A percentile compares a stretch with the other conserved stretches of the same genome.
These are phyloP conservation scores for Eumeta japonica DNA, from an alignment of 1,140 invertebrate species.

Conservation along the genomic window DNA sequence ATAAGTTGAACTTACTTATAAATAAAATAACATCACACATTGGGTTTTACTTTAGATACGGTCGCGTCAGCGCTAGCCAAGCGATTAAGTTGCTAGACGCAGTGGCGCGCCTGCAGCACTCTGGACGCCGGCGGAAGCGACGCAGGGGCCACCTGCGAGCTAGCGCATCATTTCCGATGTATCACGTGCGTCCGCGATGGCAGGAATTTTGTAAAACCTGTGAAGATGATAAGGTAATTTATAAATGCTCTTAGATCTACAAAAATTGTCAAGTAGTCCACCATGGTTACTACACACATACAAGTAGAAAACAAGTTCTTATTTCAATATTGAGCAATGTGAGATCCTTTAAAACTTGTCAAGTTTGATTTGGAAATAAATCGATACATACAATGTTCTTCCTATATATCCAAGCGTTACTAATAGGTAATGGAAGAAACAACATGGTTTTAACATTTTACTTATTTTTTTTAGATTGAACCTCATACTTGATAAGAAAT, in stretches of 20 bases:
- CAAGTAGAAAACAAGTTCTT: too few species aligned
- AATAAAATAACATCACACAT: neutral
- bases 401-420: too few species aligned
- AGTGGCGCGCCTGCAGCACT: conserved; percentile 84
- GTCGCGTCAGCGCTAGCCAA: conserved; percentile 96
- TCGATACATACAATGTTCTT: too few species aligned
- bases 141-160: conserved; percentile 97
- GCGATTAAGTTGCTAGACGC: conserved; percentile 84
- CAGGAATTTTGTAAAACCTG: conserved; percentile 72
- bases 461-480: too few species aligned
- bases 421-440: too few species aligned
- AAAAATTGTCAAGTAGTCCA: too few species aligned
- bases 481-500: too few species aligned
- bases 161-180: conserved; percentile 91
- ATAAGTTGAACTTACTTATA: neutral
- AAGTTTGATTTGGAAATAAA: too few species aligned
- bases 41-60: conserved; percentile 72
- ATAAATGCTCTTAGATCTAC: neutral
- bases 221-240: conserved; percentile 25
- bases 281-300: too few species aligned
- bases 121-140: conserved; percentile 74
- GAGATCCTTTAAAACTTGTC: too few species aligned
- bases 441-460: too few species aligned
- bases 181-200: conserved; percentile 86
- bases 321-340: too few species aligned